These are phyloP conservation scores for Apotomis capreana DNA, from an alignment of 2,888 invertebrate species.

Conservation along the genomic window DNA sequence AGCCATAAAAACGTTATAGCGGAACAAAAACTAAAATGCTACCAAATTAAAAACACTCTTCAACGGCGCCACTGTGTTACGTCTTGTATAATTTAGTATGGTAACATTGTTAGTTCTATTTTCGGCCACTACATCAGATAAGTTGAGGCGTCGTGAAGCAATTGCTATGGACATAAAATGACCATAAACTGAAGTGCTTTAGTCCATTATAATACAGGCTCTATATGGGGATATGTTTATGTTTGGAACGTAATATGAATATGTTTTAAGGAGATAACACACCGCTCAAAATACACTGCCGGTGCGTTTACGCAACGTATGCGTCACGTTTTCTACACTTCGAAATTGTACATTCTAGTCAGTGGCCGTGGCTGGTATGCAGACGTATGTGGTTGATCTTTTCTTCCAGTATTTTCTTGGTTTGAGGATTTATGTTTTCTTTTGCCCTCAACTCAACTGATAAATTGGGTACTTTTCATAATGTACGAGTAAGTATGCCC, in stretches of 20 bases:
- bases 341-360: too few relatives aligned
- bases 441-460: too few relatives aligned
- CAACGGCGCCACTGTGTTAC: neutral
- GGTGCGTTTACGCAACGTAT: too few relatives aligned
- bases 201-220: constrained; percentile 18
- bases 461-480: too few relatives aligned
- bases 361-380: too few relatives aligned
- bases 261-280: neutral
- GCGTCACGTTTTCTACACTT: too few relatives aligned
- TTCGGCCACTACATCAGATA: neutral
- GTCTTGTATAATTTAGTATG: neutral
- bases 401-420: too few relatives aligned
- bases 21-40: neutral
- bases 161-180: constrained; percentile 24
- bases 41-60: neutral
- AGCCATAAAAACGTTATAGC: neutral
- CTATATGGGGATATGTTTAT: neutral
- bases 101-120: neutral
- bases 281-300: neutral
- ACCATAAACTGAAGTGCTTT: constrained; percentile 30
- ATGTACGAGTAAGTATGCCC: too few relatives aligned
- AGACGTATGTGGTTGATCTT: too few relatives aligned
- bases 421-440: too few relatives aligned
- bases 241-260: constrained; percentile 1
- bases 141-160: constrained; percentile 11